Conservation (phyloP, 2,888 invertebrate genomes). For the Colletes collaris region DNA sequence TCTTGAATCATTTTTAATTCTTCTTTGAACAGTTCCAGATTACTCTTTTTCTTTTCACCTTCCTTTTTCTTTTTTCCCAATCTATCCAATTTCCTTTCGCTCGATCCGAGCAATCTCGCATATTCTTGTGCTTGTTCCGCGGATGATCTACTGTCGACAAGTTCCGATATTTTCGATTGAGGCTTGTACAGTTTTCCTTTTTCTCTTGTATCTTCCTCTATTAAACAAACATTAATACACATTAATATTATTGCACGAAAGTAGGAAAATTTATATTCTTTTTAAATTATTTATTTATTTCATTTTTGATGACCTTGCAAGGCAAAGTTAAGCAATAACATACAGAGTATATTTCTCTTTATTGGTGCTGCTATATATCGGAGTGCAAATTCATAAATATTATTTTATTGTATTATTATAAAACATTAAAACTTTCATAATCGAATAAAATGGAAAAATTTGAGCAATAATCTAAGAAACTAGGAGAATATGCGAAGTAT, state of each 20-base stretch:
- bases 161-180: constrained; percentile 89
- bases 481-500: too few species aligned
- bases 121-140: constrained; percentile 89
- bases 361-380: too few species aligned
- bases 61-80: constrained; percentile 88
- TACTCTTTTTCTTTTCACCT: constrained; percentile 96
- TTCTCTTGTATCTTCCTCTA: constrained; percentile 94
- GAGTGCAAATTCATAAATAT: too few species aligned
- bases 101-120: constrained; percentile 86
- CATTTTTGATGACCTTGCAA: neutral
- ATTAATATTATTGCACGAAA: neutral
- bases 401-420: too few species aligned
- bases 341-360: too few species aligned
- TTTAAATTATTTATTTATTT: too few species aligned
- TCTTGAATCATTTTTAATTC: constrained; percentile 99
- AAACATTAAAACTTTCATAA: too few species aligned
- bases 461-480: too few species aligned
- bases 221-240: constrained; percentile 47
- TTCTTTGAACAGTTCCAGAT: constrained; percentile 98
- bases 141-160: constrained; percentile 84
- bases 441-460: too few species aligned
- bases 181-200: constrained; percentile 97
- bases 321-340: neutral
- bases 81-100: constrained; percentile 88
- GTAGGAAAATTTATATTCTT: too few species aligned